Conservation (phyloP, 2,888 invertebrate species). For the Zelleria hepariella region DNA sequence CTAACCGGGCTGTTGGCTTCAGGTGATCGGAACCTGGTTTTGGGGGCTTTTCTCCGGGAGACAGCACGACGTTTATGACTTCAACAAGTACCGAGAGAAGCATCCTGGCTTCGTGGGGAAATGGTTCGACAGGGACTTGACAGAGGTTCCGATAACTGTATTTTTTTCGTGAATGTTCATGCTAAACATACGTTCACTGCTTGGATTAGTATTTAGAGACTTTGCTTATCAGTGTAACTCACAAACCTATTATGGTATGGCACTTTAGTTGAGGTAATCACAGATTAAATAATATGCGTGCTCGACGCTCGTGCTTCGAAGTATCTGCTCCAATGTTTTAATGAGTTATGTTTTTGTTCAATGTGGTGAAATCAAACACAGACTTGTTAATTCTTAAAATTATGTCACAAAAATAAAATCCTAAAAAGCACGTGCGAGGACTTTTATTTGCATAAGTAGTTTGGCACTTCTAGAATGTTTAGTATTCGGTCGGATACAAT, state of each 20-base stretch:
- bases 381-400: background rate
- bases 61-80: background rate
- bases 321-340: too few species aligned
- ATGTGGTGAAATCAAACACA: background rate
- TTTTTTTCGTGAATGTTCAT: background rate
- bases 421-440: background rate
- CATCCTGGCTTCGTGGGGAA: constrained; percentile 8
- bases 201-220: background rate
- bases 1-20: constrained; percentile 12
- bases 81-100: background rate
- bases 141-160: constrained; percentile 5
- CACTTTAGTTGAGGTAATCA: too few species aligned
- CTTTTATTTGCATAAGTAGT: too few species aligned
- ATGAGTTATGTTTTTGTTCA: too few species aligned
- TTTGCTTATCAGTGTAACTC: too few species aligned
- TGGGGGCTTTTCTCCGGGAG: background rate
- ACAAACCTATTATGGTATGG: too few species aligned
- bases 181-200: background rate
- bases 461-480: too few species aligned
- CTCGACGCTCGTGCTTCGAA: too few species aligned
- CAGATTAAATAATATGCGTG: too few species aligned
- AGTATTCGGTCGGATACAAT: too few species aligned
- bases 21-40: constrained; percentile 5
- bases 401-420: background rate
- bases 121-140: constrained; percentile 13